These are phyloP conservation scores for Sialia sialis DNA, from an alignment of 2,113 vertebrate species.

Conservation along the genomic window DNA sequence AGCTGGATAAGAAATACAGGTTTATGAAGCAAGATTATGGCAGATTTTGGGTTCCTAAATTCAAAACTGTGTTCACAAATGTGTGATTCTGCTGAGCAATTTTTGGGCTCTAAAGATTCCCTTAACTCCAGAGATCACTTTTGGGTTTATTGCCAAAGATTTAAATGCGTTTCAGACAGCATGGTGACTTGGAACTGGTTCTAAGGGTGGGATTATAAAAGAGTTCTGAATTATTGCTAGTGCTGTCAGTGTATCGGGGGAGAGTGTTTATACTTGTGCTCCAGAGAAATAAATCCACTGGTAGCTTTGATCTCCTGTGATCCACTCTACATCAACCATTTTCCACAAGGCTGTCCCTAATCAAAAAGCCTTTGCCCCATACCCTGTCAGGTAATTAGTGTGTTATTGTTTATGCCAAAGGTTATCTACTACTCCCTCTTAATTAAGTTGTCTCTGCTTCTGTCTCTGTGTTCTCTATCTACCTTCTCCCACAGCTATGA, in stretches of 20 bases:
- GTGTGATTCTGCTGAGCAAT: rapidly evolving
- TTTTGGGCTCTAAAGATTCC: not conserved
- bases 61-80: not conserved
- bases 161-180: not conserved
- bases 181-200: not conserved
- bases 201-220: not conserved
- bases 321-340: not conserved
- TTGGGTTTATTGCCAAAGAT: not conserved
- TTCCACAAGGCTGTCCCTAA: not conserved
- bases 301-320: not conserved
- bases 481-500: not conserved
- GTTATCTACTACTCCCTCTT: not conserved
- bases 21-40: not conserved
- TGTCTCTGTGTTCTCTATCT: not conserved
- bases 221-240: not conserved
- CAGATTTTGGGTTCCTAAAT: not conserved
- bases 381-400: not conserved
- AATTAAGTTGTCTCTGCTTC: not conserved
- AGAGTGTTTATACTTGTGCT: not conserved
- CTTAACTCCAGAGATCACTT: not conserved
- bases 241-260: not conserved
- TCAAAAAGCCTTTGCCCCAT: not conserved
- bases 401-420: not conserved
- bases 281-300: not conserved
- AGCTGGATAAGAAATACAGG: not conserved